Conservation (phyloP, 2,797 vertebrate species). For the Diceros bicornis region DNA sequence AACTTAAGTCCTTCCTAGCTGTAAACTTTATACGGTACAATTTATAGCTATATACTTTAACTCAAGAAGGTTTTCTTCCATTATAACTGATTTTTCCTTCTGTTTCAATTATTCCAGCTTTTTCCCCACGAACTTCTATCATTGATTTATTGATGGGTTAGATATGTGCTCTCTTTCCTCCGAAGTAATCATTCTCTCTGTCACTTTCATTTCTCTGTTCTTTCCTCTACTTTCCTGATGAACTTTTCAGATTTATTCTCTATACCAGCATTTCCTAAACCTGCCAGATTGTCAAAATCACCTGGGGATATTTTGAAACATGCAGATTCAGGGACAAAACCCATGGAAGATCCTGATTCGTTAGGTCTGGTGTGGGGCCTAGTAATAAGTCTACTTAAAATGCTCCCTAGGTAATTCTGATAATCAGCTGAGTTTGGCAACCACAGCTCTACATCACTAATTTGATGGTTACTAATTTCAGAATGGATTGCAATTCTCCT, state of each 20-base stretch:
- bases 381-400: background rate
- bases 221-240: background rate
- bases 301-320: background rate
- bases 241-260: slow-evolving; percentile 8
- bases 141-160: background rate
- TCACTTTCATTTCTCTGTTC: background rate
- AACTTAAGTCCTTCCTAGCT: background rate
- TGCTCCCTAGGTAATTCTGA: background rate
- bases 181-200: background rate
- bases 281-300: background rate
- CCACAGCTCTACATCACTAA: background rate
- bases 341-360: background rate
- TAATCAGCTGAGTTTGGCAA: background rate
- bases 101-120: background rate
- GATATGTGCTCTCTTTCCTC: background rate
- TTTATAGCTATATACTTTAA: background rate
- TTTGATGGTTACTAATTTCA: background rate
- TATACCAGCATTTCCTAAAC: background rate
- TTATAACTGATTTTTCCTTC: slow-evolving; percentile 37
- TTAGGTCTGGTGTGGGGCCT: background rate
- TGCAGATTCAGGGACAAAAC: background rate
- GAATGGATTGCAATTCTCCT: background rate
- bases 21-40: background rate
- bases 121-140: background rate
- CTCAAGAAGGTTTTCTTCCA: background rate